phyloP scores from a whole-genome alignment of 2,888 invertebrate genomes.

The Drosophila formosana region DNA sequence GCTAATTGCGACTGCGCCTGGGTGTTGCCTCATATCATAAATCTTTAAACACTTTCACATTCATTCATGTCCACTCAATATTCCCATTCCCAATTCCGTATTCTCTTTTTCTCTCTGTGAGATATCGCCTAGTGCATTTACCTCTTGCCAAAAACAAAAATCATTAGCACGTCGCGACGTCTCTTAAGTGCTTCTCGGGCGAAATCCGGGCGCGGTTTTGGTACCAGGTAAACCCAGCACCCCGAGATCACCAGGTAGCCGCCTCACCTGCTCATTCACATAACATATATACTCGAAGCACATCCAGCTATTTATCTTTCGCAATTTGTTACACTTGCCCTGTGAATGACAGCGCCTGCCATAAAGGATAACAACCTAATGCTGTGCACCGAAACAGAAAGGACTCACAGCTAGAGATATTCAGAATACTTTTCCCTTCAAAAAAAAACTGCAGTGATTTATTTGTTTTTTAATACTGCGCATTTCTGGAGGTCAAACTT shows the following conservation, averaged over 20 bases:
- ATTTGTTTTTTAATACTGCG: background rate
- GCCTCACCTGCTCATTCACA: constrained; percentile 59
- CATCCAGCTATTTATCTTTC: constrained; percentile 27
- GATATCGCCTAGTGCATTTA: constrained; percentile 18
- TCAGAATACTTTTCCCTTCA: background rate
- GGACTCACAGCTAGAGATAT: background rate
- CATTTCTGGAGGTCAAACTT: background rate
- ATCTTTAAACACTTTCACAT: constrained; percentile 77
- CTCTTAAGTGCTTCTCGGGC: constrained; percentile 62
- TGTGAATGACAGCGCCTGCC: constrained; percentile 38
- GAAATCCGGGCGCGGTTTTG: constrained; percentile 36
- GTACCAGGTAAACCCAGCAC: constrained; percentile 13
- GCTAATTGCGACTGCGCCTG: constrained; percentile 67
- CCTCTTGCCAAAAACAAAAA: constrained; percentile 43
- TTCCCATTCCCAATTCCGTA: constrained; percentile 8
- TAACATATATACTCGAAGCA: constrained; percentile 20
- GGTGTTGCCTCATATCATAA: constrained; percentile 71
- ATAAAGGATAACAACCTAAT: constrained; percentile 29
- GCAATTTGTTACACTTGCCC: constrained; percentile 69
- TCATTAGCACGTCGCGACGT: constrained; percentile 77
- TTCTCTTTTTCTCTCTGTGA: background rate
- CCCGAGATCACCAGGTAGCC: constrained; percentile 28
- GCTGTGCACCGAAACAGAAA: background rate
- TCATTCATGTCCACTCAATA: constrained; percentile 57
- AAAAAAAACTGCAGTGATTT: background rate